Evolutionary conservation across 2,113 vertebrate species (phyloP), one percentile per base, ranked within the genome.

Genomic region (Tautogolabrus adspersus): DNA sequence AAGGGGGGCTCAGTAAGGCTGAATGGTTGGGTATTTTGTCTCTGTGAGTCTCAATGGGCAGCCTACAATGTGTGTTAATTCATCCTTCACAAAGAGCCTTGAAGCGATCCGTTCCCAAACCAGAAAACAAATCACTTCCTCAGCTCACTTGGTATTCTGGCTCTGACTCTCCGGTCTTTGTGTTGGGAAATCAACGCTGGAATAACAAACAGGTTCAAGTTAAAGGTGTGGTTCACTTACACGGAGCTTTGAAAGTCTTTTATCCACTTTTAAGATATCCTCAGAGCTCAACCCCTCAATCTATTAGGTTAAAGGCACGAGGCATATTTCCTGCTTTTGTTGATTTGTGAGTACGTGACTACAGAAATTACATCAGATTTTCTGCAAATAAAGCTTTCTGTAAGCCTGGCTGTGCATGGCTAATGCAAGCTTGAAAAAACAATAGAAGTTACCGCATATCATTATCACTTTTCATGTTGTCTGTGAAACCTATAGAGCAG

Each of bases 61-160:
- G 66, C 81, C 30, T 44, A 86, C 86, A 87, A 83, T 87, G 75
- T 84, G 81, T 85, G 86, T 86, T 84, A 87, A 89, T 90, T 90
- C 89, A 86, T 71, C 73, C 85, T 65, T 67, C 75, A 88, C 86
- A 88, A 90, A 91, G 70, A 76, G 69, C 77, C 80, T 77, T 59
- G 79, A 78, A 77, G 78, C 79, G 7, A 83, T 74, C 70, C 81
- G 83, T 85, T 78, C 78, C 79, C 82, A 76, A 87, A 88, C 85
- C 87, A 52, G 71, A 82, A 83, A 87, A 90, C 80, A 87, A 86
- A 88, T 88, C 82, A 79, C 87, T 84, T 84, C 68, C 67, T 56
- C 3, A 2, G 54, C 82, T 65, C 55, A 60, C 71, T 89, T 91
- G 70, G 77, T 90, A 90, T 91, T 87, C 90, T 72, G 81, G 10